Percentiles rank a stretch among this genome's conserved stretches.
These are phyloP conservation scores for Atherinomorus stipes DNA, from an alignment of 2,113 vertebrate species.

Conservation along the genomic window DNA sequence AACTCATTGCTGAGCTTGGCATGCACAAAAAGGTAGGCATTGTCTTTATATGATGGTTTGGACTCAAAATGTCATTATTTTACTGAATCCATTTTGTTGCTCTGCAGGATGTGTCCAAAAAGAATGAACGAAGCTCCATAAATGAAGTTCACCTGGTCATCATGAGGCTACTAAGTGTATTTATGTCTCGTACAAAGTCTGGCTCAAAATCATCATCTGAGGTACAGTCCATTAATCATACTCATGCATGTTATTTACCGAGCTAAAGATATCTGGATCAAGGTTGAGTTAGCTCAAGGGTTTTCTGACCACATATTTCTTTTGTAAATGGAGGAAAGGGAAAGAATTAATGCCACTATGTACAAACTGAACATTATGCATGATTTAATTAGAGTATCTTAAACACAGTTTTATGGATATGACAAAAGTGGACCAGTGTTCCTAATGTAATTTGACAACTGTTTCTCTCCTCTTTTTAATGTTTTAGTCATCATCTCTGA, in stretches of 20 bases:
- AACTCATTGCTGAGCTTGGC: slow-evolving; percentile 93
- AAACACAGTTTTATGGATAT: neutral
- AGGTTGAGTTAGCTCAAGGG: no score
- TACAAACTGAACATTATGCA: neutral
- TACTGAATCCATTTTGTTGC: slow-evolving; percentile 9
- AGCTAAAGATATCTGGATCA: no score
- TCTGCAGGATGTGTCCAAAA: slow-evolving; percentile 93
- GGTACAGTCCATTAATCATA: slow-evolving; percentile 76
- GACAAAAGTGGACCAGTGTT: slow-evolving; percentile 1
- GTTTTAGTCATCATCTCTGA: slow-evolving; percentile 93
- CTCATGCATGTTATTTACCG: neutral
- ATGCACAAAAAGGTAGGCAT: slow-evolving; percentile 93
- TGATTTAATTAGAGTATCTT: neutral
- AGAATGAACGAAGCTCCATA: slow-evolving; percentile 92
- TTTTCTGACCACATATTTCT: no score
- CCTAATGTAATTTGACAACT: neutral
- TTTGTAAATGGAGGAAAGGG: no score
- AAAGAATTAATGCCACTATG: no score
- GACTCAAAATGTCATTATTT: neutral
- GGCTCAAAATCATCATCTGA: slow-evolving; percentile 97
- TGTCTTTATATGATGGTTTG: neutral
- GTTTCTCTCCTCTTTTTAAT: slow-evolving; percentile 44
- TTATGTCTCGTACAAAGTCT: slow-evolving; percentile 99
- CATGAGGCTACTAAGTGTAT: slow-evolving; percentile 97
- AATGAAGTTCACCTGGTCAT: slow-evolving; percentile 98